Base-by-base conservation (phyloP, 2,888 invertebrate species). In the Arenicola marina region DNA sequence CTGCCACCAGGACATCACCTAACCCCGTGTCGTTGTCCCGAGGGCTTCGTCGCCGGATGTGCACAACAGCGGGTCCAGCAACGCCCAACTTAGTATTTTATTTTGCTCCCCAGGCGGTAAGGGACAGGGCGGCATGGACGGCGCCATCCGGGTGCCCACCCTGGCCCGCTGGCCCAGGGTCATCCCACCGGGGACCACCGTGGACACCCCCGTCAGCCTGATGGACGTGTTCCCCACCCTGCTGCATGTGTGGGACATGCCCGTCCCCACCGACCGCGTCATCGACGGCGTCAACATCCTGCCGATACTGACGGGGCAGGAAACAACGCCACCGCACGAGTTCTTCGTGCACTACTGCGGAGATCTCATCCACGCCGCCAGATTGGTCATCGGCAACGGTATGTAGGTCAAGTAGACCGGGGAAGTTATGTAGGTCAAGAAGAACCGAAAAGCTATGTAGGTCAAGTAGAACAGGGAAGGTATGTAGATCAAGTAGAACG, bases 311-410 rank as follows among this genome's bases (percentile, higher is more conserved):
- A 70, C 61, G 38, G 68, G 69, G 18, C 11, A 38, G 11, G 56
- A 51, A 3, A 53, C 11, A 1, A 61, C 60, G 21, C 72, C 75
- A 24, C 76, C 76, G 1, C 79, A 82, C 60, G 61, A 78, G 51
- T 76, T 79, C 59, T 61, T 84, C 45, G 79, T 79, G 51, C 84
- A 84, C 65, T 83, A 84, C 63, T 83, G 84, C 70, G 79, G 79
- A 7, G 65, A 63, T n/a, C 56, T 67, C 18, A 57, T 79, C 1
- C 76, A 78, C 18, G 76, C 76, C n/a, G 75, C 72, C 2, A 69
- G 78, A 62, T 77, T 76, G 60, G 67, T 73, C 31, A 75, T 77
- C 1, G 48, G 48, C n/a, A 55, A 62, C n/a, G 61, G 65, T 55
- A 55, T 26, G 59, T 38, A 18, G 38, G 11, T 11, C 38, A 11